Base-by-base conservation (phyloP, 2,797 vertebrate genomes). In the Synanceia verrucosa region DNA sequence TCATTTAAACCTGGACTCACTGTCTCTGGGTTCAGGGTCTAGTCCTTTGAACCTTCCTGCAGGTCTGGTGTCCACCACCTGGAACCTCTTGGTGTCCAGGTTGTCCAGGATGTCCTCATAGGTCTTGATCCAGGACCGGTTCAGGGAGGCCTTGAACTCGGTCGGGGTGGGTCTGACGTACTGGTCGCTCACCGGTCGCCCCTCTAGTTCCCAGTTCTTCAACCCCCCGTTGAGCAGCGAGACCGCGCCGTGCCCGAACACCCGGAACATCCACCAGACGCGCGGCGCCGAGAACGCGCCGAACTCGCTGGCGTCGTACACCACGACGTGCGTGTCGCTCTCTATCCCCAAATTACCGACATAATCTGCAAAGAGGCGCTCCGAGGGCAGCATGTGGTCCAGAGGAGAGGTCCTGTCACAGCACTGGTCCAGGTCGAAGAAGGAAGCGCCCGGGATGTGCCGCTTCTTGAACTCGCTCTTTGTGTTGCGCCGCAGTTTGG, bases 241-340 rank as follows among this genome's bases (percentile, higher is more conserved):
- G 9, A 98, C 96, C 0, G 91, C 82, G 6, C 86, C 69, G 89
- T 98, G 97, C 13, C 97, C 97, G 0, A 98, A 98, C 28, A 89
- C 95, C 8, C 95, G 94, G 85, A 98, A 98, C 96, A 98, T 97
- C 96, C 96, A 98, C 97, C 97, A 98, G 21, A 95, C 94, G 0
- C 97, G 93, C 0, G 97, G 96, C 0, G 96, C 94, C 0, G 96
- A 95, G 90, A 95, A 97, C 51, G 87, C 91, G 23, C 97, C 97
- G 74, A 95, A 78, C 26, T 95, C 19, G 33, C 96, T 96, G 18
- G 94, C 92, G 3, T 98, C 97, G 9, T 98, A 98, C 14, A 98
- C 93, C 73, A 98, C 95, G 16, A 98, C 96, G 2, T 97, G 97
- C 3, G 95, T 95, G 53, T 93, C 76, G 2, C 88, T 95, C 67